Conservation (phyloP, 2,888 invertebrate species). For the Agrotis segetum region DNA sequence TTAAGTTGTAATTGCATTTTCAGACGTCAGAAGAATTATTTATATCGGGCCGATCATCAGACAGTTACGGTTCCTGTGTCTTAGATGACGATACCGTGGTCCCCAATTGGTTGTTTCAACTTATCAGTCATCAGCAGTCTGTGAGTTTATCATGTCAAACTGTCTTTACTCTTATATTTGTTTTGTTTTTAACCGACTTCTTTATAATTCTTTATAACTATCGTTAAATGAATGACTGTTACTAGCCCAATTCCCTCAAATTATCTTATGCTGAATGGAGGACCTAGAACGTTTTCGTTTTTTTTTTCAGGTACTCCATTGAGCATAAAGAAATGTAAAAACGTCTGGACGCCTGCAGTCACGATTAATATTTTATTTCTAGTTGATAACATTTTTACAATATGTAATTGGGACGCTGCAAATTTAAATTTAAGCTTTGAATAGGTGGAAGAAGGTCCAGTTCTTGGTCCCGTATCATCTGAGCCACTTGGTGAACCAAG, state of each 20-base stretch:
- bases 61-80: conserved; percentile 80
- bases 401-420: conserved; percentile 1
- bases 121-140: conserved; percentile 81
- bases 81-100: conserved; percentile 82
- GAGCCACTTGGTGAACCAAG: conserved; percentile 70
- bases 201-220: not conserved
- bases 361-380: conserved; percentile 21
- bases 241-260: not conserved
- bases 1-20: not conserved
- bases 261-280: conserved; percentile 43
- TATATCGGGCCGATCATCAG: conserved; percentile 82
- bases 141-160: conserved; percentile 65
- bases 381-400: conserved; percentile 6
- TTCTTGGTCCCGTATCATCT: conserved; percentile 55
- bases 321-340: conserved; percentile 53
- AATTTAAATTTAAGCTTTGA: conserved; percentile 38
- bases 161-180: not conserved
- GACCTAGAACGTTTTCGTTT: conserved; percentile 30
- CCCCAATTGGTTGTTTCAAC: conserved; percentile 85
- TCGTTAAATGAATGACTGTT: not conserved
- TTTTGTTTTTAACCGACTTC: not conserved
- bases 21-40: conserved; percentile 86
- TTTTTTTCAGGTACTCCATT: conserved; percentile 57
- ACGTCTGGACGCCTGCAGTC: conserved; percentile 14
- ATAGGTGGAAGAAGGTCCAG: conserved; percentile 61